phyloP scores from a whole-genome alignment of 2,113 vertebrate genomes.

The Spheniscus mendiculus region DNA sequence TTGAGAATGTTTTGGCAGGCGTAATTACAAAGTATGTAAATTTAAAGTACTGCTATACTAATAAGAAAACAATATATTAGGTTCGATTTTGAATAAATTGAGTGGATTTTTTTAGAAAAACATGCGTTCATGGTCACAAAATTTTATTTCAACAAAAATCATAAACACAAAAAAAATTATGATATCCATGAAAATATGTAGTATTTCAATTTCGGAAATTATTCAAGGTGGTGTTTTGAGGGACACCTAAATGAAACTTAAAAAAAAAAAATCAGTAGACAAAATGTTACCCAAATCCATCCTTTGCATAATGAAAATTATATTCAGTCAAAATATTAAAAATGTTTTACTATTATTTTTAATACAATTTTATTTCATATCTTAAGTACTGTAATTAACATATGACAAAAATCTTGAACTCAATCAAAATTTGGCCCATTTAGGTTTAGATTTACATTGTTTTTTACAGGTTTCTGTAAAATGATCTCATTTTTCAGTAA shows the following conservation, averaged over 20 bases:
- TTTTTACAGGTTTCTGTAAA: neutral
- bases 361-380: neutral
- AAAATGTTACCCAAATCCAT: neutral
- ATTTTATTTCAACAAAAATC: neutral
- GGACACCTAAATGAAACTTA: neutral
- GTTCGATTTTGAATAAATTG: neutral
- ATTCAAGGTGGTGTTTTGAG: neutral
- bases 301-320: neutral
- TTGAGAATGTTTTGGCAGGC: neutral
- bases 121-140: neutral
- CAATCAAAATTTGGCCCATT: neutral
- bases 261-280: neutral
- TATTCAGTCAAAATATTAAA: neutral
- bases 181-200: neutral
- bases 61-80: neutral
- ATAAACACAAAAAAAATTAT: neutral
- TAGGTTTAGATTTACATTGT: neutral
- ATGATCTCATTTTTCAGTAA: neutral
- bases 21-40: neutral
- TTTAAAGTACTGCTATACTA: neutral
- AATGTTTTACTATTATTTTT: neutral
- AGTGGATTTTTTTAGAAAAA: neutral
- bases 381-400: neutral
- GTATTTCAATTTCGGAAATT: neutral
- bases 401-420: neutral